Percentiles rank a stretch among this genome's conserved stretches.
phyloP scores from a whole-genome alignment of 2,888 invertebrate species.

The Lycaena phlaeas region DNA sequence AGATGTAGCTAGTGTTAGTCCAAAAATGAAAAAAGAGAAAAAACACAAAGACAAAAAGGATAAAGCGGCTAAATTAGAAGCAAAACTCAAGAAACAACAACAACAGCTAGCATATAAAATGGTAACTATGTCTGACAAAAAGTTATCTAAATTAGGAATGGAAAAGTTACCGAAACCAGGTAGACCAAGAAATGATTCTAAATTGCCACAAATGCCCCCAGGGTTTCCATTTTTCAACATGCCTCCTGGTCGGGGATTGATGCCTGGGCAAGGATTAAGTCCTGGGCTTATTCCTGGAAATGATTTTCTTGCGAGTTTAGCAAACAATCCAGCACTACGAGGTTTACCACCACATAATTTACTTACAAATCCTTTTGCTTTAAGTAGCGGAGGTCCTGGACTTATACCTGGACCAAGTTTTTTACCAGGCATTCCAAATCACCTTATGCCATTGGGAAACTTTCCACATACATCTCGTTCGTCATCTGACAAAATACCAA shows the following conservation, averaged over 20 bases:
- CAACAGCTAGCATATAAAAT: slow-evolving; percentile 57
- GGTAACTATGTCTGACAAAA: slow-evolving; percentile 46
- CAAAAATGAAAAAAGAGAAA: slow-evolving; percentile 74
- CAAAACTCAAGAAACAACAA: slow-evolving; percentile 63
- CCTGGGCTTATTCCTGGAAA: slow-evolving; percentile 63
- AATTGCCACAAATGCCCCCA: slow-evolving; percentile 52
- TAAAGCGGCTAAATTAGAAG: slow-evolving; percentile 58
- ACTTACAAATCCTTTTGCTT: slow-evolving; percentile 66
- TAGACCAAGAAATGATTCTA: slow-evolving; percentile 55
- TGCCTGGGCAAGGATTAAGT: slow-evolving; percentile 67
- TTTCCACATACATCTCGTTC: slow-evolving; percentile 75
- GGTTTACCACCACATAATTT: slow-evolving; percentile 51
- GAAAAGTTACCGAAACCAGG: slow-evolving; percentile 47
- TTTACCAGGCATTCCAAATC: slow-evolving; percentile 59
- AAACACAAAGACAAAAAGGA: slow-evolving; percentile 69
- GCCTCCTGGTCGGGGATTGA: slow-evolving; percentile 66
- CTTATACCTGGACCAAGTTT: slow-evolving; percentile 74
- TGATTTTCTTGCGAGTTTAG: slow-evolving; percentile 52
- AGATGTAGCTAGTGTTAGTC: slow-evolving; percentile 68
- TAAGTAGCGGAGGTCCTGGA: slow-evolving; percentile 72
- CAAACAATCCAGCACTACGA: slow-evolving; percentile 61
- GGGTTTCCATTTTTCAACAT: slow-evolving; percentile 63
- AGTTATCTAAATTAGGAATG: slow-evolving; percentile 44
- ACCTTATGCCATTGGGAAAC: slow-evolving; percentile 63
- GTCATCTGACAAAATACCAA: slow-evolving; percentile 70